Evolutionary conservation across 1,140 invertebrate genomes (phyloP).

Genomic region (Drosophila nikananu): DNA sequence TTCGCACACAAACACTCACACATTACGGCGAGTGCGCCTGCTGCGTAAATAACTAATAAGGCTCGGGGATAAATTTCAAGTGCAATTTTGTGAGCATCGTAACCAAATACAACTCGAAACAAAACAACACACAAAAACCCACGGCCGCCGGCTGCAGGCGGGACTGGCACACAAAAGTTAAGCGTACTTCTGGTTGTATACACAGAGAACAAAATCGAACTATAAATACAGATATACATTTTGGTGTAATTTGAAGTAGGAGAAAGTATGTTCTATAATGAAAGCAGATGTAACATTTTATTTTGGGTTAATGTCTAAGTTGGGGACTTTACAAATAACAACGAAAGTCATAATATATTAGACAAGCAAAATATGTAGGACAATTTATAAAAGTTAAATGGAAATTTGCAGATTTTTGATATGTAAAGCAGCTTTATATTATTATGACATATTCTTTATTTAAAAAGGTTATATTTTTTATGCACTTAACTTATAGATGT

Average conservation of each 20-base stretch:
- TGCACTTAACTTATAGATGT: too few species aligned
- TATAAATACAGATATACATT: neutral
- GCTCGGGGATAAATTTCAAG: conserved; percentile 71
- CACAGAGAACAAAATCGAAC: neutral
- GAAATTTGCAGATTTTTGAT: neutral
- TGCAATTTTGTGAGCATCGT: conserved; percentile 72
- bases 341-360: neutral
- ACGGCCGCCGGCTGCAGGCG: conserved; percentile 25
- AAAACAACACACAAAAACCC: conserved; percentile 35
- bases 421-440: neutral
- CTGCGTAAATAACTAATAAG: conserved; percentile 79
- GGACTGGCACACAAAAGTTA: conserved; percentile 58
- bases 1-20: conserved; percentile 53
- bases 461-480: too few species aligned
- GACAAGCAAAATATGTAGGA: neutral
- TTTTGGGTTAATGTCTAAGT: too few species aligned
- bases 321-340: neutral
- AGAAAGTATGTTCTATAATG: neutral
- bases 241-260: neutral
- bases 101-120: conserved; percentile 58
- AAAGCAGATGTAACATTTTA: too few species aligned
- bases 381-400: neutral
- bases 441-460: neutral
- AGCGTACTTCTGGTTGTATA: conserved; percentile 31
- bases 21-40: conserved; percentile 47